Percentiles rank a stretch among this genome's conserved stretches.
Conservation (phyloP, 2,113 vertebrate genomes). For the Myxocyprinus asiaticus region DNA sequence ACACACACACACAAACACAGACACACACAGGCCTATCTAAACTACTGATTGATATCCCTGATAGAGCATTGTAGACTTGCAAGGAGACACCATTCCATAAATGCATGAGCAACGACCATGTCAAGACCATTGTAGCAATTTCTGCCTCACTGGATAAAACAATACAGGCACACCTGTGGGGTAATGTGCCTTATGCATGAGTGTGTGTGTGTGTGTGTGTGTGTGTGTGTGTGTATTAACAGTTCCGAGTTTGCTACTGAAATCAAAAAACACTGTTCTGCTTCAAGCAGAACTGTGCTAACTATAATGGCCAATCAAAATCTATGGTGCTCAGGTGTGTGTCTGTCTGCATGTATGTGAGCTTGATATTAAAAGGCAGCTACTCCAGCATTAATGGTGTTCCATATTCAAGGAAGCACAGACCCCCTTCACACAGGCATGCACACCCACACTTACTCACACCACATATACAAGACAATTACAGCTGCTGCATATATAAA, state of each 20-base stretch:
- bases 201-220: too few species aligned
- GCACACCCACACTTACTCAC: neutral
- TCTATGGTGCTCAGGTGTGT: neutral
- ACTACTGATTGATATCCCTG: constrained; percentile 9
- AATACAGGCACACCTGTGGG: constrained; percentile 17
- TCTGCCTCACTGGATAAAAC: constrained; percentile 23
- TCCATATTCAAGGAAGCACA: neutral
- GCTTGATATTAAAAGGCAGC: constrained; percentile 8
- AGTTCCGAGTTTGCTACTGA: neutral
- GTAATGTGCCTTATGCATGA: neutral
- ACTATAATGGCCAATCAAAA: neutral
- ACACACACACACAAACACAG: neutral
- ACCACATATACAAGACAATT: neutral
- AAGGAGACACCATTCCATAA: constrained; percentile 27
- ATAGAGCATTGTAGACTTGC: constrained; percentile 16
- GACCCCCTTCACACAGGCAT: too few species aligned
- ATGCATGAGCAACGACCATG: constrained; percentile 21
- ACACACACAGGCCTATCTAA: constrained; percentile 12
- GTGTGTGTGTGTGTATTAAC: neutral
- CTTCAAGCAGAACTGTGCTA: too few species aligned
- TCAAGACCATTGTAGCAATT: constrained; percentile 19
- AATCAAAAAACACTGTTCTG: neutral
- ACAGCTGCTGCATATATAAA: too few species aligned
- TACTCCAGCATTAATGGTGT: constrained; percentile 27
- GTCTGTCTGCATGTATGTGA: neutral